A percentile compares a stretch with the other conserved stretches of the same genome.
phyloP scores from a whole-genome alignment of 2,888 invertebrate species.

The Drosophila meridionalis region DNA sequence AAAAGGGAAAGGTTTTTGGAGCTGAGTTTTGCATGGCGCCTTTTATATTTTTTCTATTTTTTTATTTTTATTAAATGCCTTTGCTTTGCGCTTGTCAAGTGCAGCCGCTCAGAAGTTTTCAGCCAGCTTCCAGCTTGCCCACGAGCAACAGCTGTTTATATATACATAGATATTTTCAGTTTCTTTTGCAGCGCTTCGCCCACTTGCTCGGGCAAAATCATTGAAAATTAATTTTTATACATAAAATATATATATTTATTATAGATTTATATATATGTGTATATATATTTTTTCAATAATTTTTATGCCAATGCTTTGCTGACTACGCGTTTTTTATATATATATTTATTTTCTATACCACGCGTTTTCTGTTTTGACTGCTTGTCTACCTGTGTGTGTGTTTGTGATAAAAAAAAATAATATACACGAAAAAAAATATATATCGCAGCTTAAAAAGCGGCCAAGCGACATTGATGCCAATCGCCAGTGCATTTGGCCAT shows the following conservation, averaged over 20 bases:
- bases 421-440: slow-evolving; percentile 27
- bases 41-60: slow-evolving; percentile 3
- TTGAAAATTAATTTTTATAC: slow-evolving; percentile 52
- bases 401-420: slow-evolving; percentile 20
- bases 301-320: slow-evolving; percentile 56
- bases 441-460: slow-evolving; percentile 62
- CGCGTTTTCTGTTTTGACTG: slow-evolving; percentile 67
- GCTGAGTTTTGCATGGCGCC: slow-evolving; percentile 19
- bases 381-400: slow-evolving; percentile 32
- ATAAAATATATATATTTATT: slow-evolving; percentile 18
- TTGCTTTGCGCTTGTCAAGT: slow-evolving; percentile 52
- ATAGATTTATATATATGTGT: slow-evolving; percentile 14
- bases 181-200: slow-evolving; percentile 48
- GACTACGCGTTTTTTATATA: slow-evolving; percentile 56
- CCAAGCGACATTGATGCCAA: slow-evolving; percentile 81
- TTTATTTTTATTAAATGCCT: background rate
- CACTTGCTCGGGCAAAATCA: slow-evolving; percentile 58
- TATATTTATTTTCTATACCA: slow-evolving; percentile 48
- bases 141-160: slow-evolving; percentile 59
- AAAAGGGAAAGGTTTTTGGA: slow-evolving; percentile 66
- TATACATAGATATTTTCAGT: slow-evolving; percentile 7
- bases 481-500: slow-evolving; percentile 63
- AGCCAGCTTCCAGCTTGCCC: slow-evolving; percentile 19
- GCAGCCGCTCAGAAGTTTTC: slow-evolving; percentile 50
- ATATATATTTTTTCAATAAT: slow-evolving; percentile 44